Evolutionary conservation across 2,797 vertebrate genomes (phyloP), one percentile per base, ranked within the genome.

Genomic region (Steatocranus sp.): DNA sequence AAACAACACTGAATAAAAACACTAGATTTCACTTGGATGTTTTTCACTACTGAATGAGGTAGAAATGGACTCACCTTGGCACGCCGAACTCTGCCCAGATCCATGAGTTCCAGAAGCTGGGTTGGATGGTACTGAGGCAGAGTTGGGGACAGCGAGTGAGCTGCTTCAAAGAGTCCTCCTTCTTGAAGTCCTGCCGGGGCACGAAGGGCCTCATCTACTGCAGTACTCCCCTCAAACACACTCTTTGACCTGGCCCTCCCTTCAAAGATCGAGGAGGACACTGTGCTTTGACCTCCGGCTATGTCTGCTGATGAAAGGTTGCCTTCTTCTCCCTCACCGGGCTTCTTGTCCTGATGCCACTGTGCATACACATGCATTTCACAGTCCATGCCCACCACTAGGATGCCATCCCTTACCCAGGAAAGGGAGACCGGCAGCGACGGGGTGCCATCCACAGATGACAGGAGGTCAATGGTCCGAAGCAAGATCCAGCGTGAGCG

Each of bases 291-390:
- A 66, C 91, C 91, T 27, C 88, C 92, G 5, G 93, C 63, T n/a
- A 95, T 91, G 58, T 99, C 98, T 6, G 91, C 88, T 10, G 89
- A 90, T 10, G 93, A 90, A 10, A 96, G 89, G 86, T 94, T 94
- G 11, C 95, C 95, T 7, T 92, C 92, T 8, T 98, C 97, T 10
- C 88, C 91, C 17, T 97, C 97, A 8, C 96, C 96, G 5, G 94
- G 97, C 91, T 96, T 99, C 84, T 97, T 94, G 14, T 96, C 95
- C 7, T 99, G 98, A 83, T 97, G 97, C 99, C 99, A 99, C 68
- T 99, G 99, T 18, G 99, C 98, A 38, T 99, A 99, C 25, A 99
- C 98, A 0, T 99, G 98, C 98, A 99, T 99, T 93, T 99, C 99
- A 88, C 98, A 99, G 88, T 99, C 98, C 98, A 99, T 99, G 51